Base-by-base conservation (phyloP, 2,113 vertebrate species). In the Salminus brasiliensis region DNA sequence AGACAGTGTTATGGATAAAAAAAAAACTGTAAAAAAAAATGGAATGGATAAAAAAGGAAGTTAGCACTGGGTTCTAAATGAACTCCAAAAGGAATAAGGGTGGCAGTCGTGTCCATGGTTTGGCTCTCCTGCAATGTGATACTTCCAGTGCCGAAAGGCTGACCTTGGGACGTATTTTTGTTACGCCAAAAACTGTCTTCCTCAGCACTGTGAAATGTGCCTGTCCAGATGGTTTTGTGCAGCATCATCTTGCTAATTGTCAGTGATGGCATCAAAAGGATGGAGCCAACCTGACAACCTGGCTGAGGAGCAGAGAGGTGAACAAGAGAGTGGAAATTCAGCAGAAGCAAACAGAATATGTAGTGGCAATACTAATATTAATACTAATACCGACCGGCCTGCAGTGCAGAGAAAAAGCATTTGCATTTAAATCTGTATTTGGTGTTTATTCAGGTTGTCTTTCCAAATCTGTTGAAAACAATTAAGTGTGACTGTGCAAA, bases 221-320 rank as follows among this genome's bases (percentile, higher is more conserved):
- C 90, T 90, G 92, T 94, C 93, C 92, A 93, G 91, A 93, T 92
- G 92, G 92, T 92, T 93, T 91, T 93, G 92, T 91, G 91, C 91
- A 90, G 90, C 92, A 88, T 88, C 90, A 87, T 93, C 92, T 92
- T 91, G 90, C 92, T 94, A 93, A 93, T 93, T 94, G 92, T 93
- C 93, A 93, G 91, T 91, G 91, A 92, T 93, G 92, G 88, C 92
- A 91, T 93, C 92, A 92, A 92, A 92, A 90, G 91, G 89, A 93
- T 81, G 87, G 69, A 91, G 91, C 87, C 88, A 89, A 92, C 91
- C 89, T 93, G 93, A 93, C 92, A 93, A 91, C 88, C 87, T 88
- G 89, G 90, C 91, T 91, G 92, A 93, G 92, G 89, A 92, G 89
- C 90, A 90, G 89, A 89, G 89, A 91, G 88, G 91, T 78, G 87